Evolutionary conservation across 2,797 vertebrate genomes (phyloP).

Genomic region (Manis pentadactyla): DNA sequence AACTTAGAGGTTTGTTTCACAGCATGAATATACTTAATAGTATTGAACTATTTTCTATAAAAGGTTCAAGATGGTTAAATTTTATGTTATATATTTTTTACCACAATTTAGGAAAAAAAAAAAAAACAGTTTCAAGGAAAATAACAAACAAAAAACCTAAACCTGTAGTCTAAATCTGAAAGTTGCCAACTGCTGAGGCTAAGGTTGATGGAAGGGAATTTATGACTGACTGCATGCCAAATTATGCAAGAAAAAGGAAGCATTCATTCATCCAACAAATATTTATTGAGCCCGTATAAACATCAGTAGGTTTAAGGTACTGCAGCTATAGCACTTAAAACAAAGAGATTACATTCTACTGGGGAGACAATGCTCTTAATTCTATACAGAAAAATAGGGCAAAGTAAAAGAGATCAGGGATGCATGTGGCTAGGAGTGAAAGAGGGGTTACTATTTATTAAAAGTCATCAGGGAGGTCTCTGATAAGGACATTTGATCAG

Average conservation of each 20-base stretch:
- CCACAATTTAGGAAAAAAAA: background rate
- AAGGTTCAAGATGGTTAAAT: background rate
- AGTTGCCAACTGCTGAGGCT: background rate
- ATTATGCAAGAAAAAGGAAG: background rate
- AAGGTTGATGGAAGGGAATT: background rate
- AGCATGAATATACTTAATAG: background rate
- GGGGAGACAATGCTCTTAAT: background rate
- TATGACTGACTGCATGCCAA: background rate
- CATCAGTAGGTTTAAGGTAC: background rate
- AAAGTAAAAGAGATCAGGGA: background rate
- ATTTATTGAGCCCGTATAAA: background rate
- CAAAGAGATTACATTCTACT: background rate
- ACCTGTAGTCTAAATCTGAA: background rate
- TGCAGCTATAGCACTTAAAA: background rate
- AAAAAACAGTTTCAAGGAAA: background rate
- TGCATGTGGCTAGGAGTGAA: background rate
- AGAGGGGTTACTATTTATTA: background rate
- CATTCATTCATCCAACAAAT: background rate
- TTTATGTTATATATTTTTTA: background rate
- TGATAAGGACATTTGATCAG: background rate
- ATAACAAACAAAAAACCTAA: background rate
- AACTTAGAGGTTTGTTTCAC: background rate
- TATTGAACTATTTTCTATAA: background rate
- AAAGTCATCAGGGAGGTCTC: background rate
- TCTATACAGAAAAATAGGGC: background rate